These are phyloP conservation scores for Phalacrocorax aristotelis DNA, from an alignment of 2,113 vertebrate genomes.

Conservation along the genomic window DNA sequence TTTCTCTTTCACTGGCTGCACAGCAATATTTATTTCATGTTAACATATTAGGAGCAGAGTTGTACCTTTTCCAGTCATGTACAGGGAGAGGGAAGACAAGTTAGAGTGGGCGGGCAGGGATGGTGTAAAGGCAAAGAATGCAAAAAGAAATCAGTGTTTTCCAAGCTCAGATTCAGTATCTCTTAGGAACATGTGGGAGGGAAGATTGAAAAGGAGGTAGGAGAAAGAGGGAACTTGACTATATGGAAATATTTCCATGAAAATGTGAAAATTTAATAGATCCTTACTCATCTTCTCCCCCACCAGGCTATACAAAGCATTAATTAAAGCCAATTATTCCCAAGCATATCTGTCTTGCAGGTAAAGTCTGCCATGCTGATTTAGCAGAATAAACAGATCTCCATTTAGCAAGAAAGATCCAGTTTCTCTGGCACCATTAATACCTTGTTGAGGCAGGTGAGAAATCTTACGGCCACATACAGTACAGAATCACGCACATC, in stretches of 20 bases:
- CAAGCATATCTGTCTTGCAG: background rate
- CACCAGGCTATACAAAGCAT: background rate
- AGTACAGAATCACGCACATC: background rate
- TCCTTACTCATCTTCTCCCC: background rate
- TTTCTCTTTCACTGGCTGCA: background rate
- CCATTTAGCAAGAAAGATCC: background rate
- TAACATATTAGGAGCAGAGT: background rate
- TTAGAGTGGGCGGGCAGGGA: background rate
- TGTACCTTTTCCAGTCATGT: background rate
- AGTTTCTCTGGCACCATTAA: background rate
- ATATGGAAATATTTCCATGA: conserved; percentile 6
- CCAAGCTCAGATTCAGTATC: background rate
- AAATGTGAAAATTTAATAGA: background rate
- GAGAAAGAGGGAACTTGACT: background rate
- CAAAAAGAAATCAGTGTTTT: background rate
- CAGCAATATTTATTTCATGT: background rate
- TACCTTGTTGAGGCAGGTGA: background rate
- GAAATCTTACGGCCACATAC: background rate
- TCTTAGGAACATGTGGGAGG: background rate
- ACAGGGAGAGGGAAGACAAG: background rate
- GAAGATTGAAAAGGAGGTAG: conserved; percentile 5
- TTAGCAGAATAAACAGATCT: background rate
- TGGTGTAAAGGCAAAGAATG: background rate
- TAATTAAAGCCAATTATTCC: conserved; percentile 26
- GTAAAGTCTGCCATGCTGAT: background rate